These are phyloP conservation scores for Adela reaumurella DNA, from an alignment of 2,888 invertebrate species.

Conservation along the genomic window DNA sequence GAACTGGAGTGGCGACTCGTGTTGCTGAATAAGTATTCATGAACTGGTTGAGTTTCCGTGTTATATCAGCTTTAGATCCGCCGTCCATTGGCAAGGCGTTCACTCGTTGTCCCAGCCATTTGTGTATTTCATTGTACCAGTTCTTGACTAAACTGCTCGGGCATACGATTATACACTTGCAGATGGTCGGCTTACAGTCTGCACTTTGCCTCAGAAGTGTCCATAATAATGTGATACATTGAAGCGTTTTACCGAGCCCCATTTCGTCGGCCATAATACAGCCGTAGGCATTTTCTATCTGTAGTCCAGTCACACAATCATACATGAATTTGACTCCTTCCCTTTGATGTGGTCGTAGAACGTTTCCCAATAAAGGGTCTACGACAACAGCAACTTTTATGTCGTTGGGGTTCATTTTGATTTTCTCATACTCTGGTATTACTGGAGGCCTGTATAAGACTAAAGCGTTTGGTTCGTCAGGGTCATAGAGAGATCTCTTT, in stretches of 20 bases:
- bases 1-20: constrained; percentile 77
- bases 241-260: constrained; percentile 96
- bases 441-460: constrained; percentile 83
- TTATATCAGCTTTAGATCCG: constrained; percentile 83
- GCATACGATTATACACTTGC: constrained; percentile 92
- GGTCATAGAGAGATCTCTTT: constrained; percentile 82
- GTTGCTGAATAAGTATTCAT: constrained; percentile 77
- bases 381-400: constrained; percentile 93
- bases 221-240: constrained; percentile 96
- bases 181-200: constrained; percentile 83
- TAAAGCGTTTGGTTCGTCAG: constrained; percentile 86
- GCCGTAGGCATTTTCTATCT: constrained; percentile 82
- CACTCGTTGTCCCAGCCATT: constrained; percentile 89
- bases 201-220: constrained; percentile 91
- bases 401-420: constrained; percentile 69
- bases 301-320: constrained; percentile 92
- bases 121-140: constrained; percentile 97
- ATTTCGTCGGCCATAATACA: constrained; percentile 99
- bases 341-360: constrained; percentile 94
- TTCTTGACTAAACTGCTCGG: constrained; percentile 98
- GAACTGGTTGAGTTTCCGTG: constrained; percentile 74
- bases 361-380: constrained; percentile 86
- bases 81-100: constrained; percentile 83
- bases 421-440: constrained; percentile 80
- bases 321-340: constrained; percentile 99